Percentiles rank a stretch among this genome's conserved stretches.
Evolutionary conservation across 1,140 invertebrate species (phyloP).

Genomic region (Pomacea maculata): DNA sequence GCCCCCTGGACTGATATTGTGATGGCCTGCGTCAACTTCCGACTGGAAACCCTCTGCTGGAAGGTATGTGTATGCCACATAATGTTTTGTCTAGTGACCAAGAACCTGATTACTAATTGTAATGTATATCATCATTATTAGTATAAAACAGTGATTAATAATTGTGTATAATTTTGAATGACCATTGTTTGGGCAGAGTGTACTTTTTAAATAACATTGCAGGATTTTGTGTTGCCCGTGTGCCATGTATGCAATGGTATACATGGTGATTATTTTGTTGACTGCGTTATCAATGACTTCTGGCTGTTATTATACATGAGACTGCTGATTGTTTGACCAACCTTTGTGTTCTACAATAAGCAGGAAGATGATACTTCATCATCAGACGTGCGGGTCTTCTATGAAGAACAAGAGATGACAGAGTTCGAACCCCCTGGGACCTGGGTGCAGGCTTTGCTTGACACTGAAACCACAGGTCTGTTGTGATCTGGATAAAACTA

Average conservation of each 20-base stretch:
- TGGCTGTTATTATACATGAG: not conserved
- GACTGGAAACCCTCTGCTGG: slow-evolving; percentile 30
- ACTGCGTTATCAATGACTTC: too few relatives aligned
- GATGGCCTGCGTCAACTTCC: slow-evolving; percentile 48
- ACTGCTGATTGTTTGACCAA: too few relatives aligned
- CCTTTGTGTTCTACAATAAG: not conserved
- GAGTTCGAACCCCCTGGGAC: slow-evolving; percentile 32
- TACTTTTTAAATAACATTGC: too few relatives aligned
- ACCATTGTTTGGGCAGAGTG: not conserved
- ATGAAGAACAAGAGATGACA: slow-evolving; percentile 31
- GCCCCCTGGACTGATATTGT: slow-evolving; percentile 57
- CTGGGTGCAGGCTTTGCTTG: slow-evolving; percentile 39
- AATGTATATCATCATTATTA: not conserved
- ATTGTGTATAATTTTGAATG: not conserved
- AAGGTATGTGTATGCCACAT: slow-evolving; percentile 5
- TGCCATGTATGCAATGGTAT: too few relatives aligned
- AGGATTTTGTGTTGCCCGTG: too few relatives aligned
- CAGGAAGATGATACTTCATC: slow-evolving; percentile 7
- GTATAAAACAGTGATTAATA: not conserved
- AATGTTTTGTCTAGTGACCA: too few relatives aligned
- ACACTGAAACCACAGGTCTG: slow-evolving; percentile 34
- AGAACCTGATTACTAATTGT: not conserved
- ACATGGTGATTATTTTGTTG: too few relatives aligned
- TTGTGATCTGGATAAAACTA: not conserved
- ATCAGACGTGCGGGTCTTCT: slow-evolving; percentile 34